Conservation (phyloP, 2,797 vertebrate genomes). For the Poecilia wingei region DNA sequence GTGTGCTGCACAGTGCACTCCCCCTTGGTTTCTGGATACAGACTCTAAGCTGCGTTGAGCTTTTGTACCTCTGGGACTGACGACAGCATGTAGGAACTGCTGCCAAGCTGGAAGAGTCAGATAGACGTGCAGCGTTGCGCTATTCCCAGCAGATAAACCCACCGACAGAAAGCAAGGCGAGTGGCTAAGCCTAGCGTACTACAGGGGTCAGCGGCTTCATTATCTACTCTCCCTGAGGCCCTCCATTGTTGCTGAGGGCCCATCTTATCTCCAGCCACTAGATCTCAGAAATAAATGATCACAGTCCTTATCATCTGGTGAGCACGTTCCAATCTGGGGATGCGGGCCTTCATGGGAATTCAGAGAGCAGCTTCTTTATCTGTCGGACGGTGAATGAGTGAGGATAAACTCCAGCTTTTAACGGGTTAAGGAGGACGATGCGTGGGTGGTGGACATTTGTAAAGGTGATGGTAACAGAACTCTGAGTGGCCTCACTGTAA, state of each 20-base stretch:
- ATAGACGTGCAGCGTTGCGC: constrained; percentile 51
- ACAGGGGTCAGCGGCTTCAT: constrained; percentile 69
- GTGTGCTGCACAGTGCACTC: constrained; percentile 1
- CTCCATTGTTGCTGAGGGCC: constrained; percentile 56
- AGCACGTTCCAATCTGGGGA: constrained; percentile 33
- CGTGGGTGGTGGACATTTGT: constrained; percentile 51
- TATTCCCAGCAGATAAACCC: constrained; percentile 63
- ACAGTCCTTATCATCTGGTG: constrained; percentile 49
- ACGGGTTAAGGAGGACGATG: constrained; percentile 39
- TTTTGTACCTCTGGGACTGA: constrained; percentile 58
- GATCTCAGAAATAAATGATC: constrained; percentile 70
- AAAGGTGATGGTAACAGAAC: constrained; percentile 63
- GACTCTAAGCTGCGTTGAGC: constrained; percentile 46
- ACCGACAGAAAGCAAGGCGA: constrained; percentile 49
- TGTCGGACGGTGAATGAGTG: constrained; percentile 1
- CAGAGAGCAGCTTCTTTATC: constrained; percentile 24
- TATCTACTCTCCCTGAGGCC: constrained; percentile 67
- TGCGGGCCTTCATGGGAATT: constrained; percentile 28
- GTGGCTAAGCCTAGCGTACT: constrained; percentile 38
- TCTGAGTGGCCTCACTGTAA: constrained; percentile 43
- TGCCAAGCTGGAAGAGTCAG: constrained; percentile 65
- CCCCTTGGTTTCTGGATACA: constrained; percentile 37
- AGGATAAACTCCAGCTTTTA: constrained; percentile 24
- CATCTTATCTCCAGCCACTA: constrained; percentile 69
- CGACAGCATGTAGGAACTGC: constrained; percentile 46